Evolutionary conservation across 2,797 vertebrate genomes (phyloP), one percentile per base, ranked within the genome.

Genomic region (Cirrhinus mrigala): DNA sequence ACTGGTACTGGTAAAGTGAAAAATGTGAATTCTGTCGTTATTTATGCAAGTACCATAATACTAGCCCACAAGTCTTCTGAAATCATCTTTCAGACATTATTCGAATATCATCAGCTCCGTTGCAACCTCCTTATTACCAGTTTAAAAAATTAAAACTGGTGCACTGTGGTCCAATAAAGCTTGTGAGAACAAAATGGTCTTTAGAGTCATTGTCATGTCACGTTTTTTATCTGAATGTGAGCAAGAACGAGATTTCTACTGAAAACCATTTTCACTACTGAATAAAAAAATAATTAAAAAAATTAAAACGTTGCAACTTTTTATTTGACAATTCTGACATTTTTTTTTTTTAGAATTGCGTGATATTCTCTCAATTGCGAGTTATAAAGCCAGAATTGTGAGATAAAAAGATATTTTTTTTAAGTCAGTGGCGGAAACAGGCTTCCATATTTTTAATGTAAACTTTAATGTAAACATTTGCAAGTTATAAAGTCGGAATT

Each of bases 1-100:
- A 95, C 94, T 0, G 94, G 92, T 62, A 92, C 95, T 96, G 89
- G 66, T 66, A 9, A 16, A 52, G 75, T 50, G 18, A 62, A 71
- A 24, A 54, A 58, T 18, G 6, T 44, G 18, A 58, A 8, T 24
- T 29, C 14, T 22, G 16, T 58, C 8, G 15, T 58, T 48, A 50
- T 11, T 11, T 79, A 46, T 20, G 11, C 12, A 40, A 37, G 66
- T 69, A 40, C 9, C 9, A 12, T 33, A 75, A 29, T 54, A 14
- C 48, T 33, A 33, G 9, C 18, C 10, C 9, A 22, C 37, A 22
- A 11, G 18, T 54, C 6, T 54, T 75, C 50, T 37, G 0, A 52
- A 74, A 50, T 22, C 18, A 22, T 20, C 27, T 75, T 54, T 52
- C 2, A 54, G 48, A 8, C 8, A 3, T 20, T 16, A 37, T 33